Conservation (phyloP, 2,888 invertebrate genomes). For the Hirtodrosophila duncani region DNA sequence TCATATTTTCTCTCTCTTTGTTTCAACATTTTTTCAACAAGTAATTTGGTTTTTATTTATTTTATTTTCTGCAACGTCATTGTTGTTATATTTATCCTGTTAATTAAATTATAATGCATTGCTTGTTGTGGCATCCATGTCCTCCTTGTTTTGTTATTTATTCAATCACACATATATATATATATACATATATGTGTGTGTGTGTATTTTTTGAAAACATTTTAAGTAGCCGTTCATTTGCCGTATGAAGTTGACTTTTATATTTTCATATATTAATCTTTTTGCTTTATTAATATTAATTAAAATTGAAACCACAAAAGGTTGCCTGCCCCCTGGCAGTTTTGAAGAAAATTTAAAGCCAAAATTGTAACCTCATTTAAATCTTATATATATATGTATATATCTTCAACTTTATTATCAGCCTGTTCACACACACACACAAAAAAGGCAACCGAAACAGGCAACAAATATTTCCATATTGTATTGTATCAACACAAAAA, state of each 20-base stretch:
- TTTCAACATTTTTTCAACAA: no score
- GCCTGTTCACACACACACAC: constrained; percentile 31
- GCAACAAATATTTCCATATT: constrained; percentile 64
- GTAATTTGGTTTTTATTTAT: neutral
- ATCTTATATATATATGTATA: no score
- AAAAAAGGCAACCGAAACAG: constrained; percentile 43
- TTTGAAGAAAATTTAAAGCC: no score
- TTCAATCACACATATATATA: no score
- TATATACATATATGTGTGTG: constrained; percentile 10
- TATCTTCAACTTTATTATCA: no score
- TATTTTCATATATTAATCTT: no score
- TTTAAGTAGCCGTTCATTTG: constrained; percentile 28
- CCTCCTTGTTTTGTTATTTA: constrained; percentile 1
- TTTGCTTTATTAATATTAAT: no score
- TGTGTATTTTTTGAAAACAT: constrained; percentile 21
- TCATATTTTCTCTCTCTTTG: neutral
- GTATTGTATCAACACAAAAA: no score
- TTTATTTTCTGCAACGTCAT: neutral
- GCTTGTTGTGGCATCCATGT: neutral
- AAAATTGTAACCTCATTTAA: no score
- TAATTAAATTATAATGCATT: constrained; percentile 53
- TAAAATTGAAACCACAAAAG: no score
- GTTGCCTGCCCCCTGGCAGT: no score
- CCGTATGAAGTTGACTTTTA: neutral
- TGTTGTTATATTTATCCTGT: constrained; percentile 38